phyloP scores from a whole-genome alignment of 2,113 vertebrate species.

The Plotosus lineatus region DNA sequence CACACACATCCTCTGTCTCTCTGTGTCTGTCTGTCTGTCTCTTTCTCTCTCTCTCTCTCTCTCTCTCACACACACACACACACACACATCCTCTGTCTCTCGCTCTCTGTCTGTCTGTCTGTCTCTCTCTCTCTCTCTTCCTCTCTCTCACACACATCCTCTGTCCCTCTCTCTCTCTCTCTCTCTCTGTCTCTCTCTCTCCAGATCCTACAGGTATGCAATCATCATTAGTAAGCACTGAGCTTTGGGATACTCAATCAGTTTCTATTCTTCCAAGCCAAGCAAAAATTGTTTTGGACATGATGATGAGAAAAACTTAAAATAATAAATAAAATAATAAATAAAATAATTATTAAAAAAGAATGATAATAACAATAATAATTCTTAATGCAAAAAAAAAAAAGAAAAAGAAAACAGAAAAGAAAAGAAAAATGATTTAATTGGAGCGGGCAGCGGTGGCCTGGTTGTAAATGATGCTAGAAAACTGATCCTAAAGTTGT shows the following conservation, averaged over 20 bases:
- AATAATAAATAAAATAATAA: constrained; percentile 65
- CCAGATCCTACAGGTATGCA: constrained; percentile 34
- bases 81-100: constrained; percentile 28
- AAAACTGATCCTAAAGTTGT: too few relatives aligned
- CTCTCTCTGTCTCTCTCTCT: constrained; percentile 30
- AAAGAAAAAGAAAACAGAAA: constrained; percentile 21
- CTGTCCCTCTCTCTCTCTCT: constrained; percentile 31
- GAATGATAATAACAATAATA: too few relatives aligned
- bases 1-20: not conserved
- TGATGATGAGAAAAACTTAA: constrained; percentile 71
- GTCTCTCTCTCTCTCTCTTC: constrained; percentile 30
- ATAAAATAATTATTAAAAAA: constrained; percentile 4
- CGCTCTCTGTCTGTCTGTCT: constrained; percentile 28
- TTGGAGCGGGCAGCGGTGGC: too few relatives aligned
- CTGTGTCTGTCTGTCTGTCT: not conserved
- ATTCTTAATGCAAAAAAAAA: constrained; percentile 74
- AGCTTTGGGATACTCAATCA: constrained; percentile 50
- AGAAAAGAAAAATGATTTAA: constrained; percentile 45
- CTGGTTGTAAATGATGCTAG: too few relatives aligned
- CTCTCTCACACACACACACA: constrained; percentile 16
- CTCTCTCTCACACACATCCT: constrained; percentile 43
- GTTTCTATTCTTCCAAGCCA: constrained; percentile 60
- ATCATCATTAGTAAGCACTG: constrained; percentile 42
- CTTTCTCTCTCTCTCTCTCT: not conserved
- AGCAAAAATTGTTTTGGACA: constrained; percentile 81